A percentile compares a stretch with the other conserved stretches of the same genome.
Conservation (phyloP, 37 sponge, comb jelly and placozoan species). For the Agelas oroides region DNA sequence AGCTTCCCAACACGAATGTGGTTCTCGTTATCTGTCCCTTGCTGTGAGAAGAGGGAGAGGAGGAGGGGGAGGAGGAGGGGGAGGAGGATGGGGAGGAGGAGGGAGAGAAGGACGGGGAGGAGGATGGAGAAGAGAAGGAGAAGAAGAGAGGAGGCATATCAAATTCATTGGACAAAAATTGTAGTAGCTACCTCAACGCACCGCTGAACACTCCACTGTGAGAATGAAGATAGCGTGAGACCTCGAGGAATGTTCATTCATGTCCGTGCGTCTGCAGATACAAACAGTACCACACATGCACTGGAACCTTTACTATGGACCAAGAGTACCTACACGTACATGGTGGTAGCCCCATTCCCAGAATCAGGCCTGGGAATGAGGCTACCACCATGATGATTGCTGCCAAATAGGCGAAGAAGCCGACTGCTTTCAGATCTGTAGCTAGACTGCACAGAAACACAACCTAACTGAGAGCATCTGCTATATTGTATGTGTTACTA, state of each 20-base stretch:
- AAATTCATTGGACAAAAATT: too few species aligned
- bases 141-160: too few species aligned
- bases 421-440: too few species aligned
- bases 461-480: too few species aligned
- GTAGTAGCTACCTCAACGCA: slow-evolving; percentile 4
- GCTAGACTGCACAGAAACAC: too few species aligned
- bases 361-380: too few species aligned
- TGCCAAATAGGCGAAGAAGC: too few species aligned
- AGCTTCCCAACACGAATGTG: slow-evolving; percentile 97
- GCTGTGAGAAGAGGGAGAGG: slow-evolving; percentile 19
- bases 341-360: too few species aligned
- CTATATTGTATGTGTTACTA: not conserved
- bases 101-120: not conserved
- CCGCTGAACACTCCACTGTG: slow-evolving; percentile 96
- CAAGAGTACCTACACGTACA: too few species aligned
- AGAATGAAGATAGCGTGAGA: slow-evolving; percentile 98
- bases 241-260: slow-evolving; percentile 99
- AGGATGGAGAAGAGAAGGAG: not conserved
- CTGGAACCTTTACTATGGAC: too few species aligned
- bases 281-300: not conserved
- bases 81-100: not conserved
- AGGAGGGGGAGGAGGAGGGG: not conserved
- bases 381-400: too few species aligned
- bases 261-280: slow-evolving; percentile 75
- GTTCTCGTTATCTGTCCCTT: slow-evolving; percentile 81